Base-by-base conservation (phyloP, 30 jellyfish, hydroid and myxozoan genomes). In the Aurelia aurita complex sp. Pacific region DNA sequence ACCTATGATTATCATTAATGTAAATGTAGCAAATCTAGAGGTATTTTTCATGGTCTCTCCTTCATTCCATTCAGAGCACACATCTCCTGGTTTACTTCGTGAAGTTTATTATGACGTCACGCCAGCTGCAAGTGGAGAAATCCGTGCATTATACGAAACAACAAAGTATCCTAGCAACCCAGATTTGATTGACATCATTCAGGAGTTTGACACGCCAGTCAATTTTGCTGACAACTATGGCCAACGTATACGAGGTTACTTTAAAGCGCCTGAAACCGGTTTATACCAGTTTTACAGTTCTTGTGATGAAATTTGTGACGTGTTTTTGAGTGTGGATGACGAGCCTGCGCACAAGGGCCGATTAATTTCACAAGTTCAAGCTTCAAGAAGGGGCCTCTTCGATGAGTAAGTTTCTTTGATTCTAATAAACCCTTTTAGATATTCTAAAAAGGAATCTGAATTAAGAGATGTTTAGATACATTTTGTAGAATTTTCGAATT, bases 171-270 rank as follows among this genome's bases (percentile, higher is more conserved):
- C 98, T 8, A 79, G 77, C 74, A 92, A 69, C 16, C 98, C 98
- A 64, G 98, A 92, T 69, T 55, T 76, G 88, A 85, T 87, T 51
- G 95, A 91, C 83, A 86, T 92, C 69, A 74, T 92, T 4, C 89
- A 92, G 61, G 89, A 76, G 15, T 92, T 92, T 50, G 98, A 92
- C 68, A 79, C 96, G 11, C 98, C 98, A 3, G 36, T 61, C 52
- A 86, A 92, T 76, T 79, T 92, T 63, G 98, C 97, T 6, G 96
- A 85, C 77, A 60, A 92, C 77, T 92, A 84, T 57, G 98, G 98
- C 6, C 98, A 92, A 55, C 85, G 98, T n/a, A 67, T 92, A 36
- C 94, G 98, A 23, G 98, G 98, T 59, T 92, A 77, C 83, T 92
- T 92, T 59, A 55, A 62, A 33, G 92, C 98, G 4, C 98, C 98